A percentile compares a stretch with the other conserved stretches of the same genome.
Conservation (phyloP, 2,113 vertebrate genomes). For the Clarias macrocephalus region DNA sequence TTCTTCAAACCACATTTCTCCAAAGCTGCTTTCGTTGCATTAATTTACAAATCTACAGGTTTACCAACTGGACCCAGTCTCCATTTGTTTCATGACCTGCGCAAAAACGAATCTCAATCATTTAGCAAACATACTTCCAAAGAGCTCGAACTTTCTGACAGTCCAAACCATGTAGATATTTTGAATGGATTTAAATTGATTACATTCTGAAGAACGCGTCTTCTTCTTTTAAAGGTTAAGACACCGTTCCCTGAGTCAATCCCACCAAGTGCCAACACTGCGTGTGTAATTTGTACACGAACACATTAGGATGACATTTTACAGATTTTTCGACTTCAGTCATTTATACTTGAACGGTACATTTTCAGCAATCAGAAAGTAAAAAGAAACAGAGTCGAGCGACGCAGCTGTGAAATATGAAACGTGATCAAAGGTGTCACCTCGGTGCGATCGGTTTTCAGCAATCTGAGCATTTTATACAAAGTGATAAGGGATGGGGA, state of each 20-base stretch:
- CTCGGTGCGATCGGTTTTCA: neutral
- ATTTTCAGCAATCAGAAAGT: neutral
- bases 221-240: neutral
- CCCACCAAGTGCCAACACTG: neutral
- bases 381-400: neutral
- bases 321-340: neutral
- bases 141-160: neutral
- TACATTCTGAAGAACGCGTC: neutral
- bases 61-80: neutral
- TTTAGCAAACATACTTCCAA: neutral
- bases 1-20: neutral
- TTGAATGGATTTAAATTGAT: neutral
- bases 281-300: neutral
- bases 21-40: neutral
- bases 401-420: neutral
- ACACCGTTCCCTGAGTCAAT: neutral
- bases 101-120: neutral
- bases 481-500: neutral
- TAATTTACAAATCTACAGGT: neutral
- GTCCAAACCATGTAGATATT: neutral
- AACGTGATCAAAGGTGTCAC: slow-evolving; percentile 31
- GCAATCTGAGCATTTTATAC: neutral
- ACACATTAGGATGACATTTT: neutral
- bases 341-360: neutral
- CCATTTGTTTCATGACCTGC: neutral